A percentile compares a stretch with the other conserved stretches of the same genome.
These are phyloP conservation scores for Zaprionus kolodkinae DNA, from an alignment of 1,140 invertebrate species.

Conservation along the genomic window DNA sequence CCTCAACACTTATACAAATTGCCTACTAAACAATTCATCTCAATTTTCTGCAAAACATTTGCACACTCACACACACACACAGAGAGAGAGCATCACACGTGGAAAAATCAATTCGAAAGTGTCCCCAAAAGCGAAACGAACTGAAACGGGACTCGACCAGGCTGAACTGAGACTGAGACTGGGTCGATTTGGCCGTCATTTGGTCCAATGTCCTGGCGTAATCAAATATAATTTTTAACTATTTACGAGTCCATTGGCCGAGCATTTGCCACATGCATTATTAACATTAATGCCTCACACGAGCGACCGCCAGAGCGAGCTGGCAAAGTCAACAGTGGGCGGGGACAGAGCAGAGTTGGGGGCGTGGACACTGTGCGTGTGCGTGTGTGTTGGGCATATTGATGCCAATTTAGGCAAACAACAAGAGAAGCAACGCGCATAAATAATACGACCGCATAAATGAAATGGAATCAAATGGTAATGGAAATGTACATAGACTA, in stretches of 20 bases:
- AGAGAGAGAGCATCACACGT: not conserved
- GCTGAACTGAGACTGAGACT: not conserved
- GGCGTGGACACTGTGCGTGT: not conserved
- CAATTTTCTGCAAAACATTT: constrained; percentile 47
- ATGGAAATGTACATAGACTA: constrained; percentile 37
- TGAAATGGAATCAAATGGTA: constrained; percentile 48
- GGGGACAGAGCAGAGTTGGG: no score
- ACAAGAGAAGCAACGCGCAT: constrained; percentile 37
- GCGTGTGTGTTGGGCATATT: constrained; percentile 40
- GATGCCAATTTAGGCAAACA: constrained; percentile 46
- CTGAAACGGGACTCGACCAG: not conserved
- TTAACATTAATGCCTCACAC: constrained; percentile 72
- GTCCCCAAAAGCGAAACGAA: constrained; percentile 10
- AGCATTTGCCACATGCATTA: constrained; percentile 70
- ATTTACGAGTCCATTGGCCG: constrained; percentile 70
- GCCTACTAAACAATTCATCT: constrained; percentile 75
- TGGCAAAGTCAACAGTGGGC: constrained; percentile 41
- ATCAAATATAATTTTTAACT: constrained; percentile 81
- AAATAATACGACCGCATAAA: constrained; percentile 66
- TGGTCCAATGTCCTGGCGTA: constrained; percentile 40
- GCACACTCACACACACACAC: constrained; percentile 4
- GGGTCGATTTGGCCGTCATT: constrained; percentile 9
- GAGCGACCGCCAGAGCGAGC: constrained; percentile 18
- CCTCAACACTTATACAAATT: constrained; percentile 66
- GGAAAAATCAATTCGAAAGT: constrained; percentile 63